These are phyloP conservation scores for Manduca sexta DNA, from an alignment of 1,140 invertebrate genomes.

Conservation along the genomic window DNA sequence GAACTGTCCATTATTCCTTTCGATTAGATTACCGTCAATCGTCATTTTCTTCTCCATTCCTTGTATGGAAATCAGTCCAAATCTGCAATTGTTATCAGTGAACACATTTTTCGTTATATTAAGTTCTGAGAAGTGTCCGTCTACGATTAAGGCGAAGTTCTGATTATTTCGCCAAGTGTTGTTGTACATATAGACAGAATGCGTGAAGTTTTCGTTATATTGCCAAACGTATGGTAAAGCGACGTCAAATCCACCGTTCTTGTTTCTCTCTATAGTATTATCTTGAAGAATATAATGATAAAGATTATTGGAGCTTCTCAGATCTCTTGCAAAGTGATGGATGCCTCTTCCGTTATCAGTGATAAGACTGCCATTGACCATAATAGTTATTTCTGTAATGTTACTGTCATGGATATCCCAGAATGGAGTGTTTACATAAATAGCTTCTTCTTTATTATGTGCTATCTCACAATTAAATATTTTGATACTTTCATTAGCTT, in stretches of 20 bases:
- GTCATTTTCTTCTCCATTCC: constrained; percentile 98
- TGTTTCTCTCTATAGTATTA: constrained; percentile 90
- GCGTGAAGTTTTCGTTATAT: constrained; percentile 95
- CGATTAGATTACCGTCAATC: constrained; percentile 86
- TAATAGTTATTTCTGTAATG: constrained; percentile 87
- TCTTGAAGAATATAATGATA: constrained; percentile 95
- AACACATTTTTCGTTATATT: constrained; percentile 92
- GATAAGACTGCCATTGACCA: constrained; percentile 89
- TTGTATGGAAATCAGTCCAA: constrained; percentile 86
- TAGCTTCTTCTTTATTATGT: constrained; percentile 84
- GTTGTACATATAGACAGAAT: constrained; percentile 89
- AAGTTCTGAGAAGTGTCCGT: constrained; percentile 91
- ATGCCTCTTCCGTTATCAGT: constrained; percentile 90
- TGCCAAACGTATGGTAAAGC: constrained; percentile 94
- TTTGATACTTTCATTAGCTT: constrained; percentile 90
- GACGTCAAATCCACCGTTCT: constrained; percentile 87
- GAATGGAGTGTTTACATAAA: constrained; percentile 87
- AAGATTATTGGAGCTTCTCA: constrained; percentile 93
- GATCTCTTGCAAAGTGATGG: constrained; percentile 90
- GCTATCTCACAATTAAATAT: constrained; percentile 86
- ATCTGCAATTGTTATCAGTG: constrained; percentile 87
- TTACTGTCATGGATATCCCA: constrained; percentile 89
- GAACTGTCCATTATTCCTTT: constrained; percentile 87
- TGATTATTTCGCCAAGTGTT: constrained; percentile 90
- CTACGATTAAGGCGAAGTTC: constrained; percentile 88